Percentiles rank a stretch among this genome's conserved stretches.
These are phyloP conservation scores for Brevimyrus niger DNA, from an alignment of 2,113 vertebrate genomes.

Conservation along the genomic window DNA sequence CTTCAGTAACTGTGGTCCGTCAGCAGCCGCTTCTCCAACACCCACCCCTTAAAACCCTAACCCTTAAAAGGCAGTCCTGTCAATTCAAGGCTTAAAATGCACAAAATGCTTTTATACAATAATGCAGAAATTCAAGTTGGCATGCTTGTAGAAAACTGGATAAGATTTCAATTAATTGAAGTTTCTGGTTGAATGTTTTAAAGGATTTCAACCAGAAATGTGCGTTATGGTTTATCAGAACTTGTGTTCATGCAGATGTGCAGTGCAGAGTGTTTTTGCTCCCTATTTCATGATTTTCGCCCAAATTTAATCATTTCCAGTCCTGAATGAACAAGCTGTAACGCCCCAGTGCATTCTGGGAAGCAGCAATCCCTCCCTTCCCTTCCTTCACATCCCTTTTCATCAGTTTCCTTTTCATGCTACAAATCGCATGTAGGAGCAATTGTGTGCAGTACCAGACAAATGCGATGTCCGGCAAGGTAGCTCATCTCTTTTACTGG, in stretches of 20 bases:
- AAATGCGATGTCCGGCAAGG: not conserved
- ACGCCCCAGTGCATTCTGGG: not conserved
- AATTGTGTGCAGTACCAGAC: not conserved
- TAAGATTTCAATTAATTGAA: not conserved
- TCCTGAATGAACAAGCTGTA: not conserved
- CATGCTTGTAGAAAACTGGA: not conserved
- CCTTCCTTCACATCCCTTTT: not conserved
- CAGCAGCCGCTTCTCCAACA: not conserved
- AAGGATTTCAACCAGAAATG: not conserved
- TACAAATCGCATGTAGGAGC: not conserved
- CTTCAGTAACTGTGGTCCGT: not conserved
- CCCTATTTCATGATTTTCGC: not conserved
- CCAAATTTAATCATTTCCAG: not conserved
- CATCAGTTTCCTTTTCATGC: not conserved
- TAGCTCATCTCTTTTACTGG: not conserved
- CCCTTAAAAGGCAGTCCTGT: not conserved
- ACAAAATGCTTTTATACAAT: not conserved
- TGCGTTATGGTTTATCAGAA: not conserved
- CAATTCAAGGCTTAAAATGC: not conserved
- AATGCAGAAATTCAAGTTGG: not conserved
- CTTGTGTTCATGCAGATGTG: not conserved
- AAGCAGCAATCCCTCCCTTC: not conserved
- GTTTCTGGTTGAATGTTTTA: not conserved
- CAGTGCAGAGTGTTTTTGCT: not conserved
- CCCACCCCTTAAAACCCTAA: not conserved